A percentile compares a stretch with the other conserved stretches of the same genome.
Conservation (phyloP, 2,888 invertebrate species). For the Hypena proboscidalis region DNA sequence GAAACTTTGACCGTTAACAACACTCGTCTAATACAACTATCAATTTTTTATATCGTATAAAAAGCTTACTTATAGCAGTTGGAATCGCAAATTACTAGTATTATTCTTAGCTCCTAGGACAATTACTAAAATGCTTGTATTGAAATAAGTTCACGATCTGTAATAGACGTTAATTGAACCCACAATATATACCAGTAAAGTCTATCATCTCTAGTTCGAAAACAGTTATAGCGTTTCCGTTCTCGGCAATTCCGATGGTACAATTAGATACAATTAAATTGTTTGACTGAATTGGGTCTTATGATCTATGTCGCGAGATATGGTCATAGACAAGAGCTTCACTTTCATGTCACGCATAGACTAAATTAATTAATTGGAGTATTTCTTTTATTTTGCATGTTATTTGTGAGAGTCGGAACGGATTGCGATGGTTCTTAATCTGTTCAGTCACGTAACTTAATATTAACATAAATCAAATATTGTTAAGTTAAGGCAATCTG, state of each 20-base stretch:
- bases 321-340: conserved; percentile 20
- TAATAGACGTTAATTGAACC: too few species aligned
- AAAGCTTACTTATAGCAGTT: too few species aligned
- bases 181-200: conserved; percentile 5
- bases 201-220: conserved; percentile 28
- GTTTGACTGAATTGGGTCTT: conserved; percentile 35
- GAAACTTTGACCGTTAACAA: too few species aligned
- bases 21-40: too few species aligned
- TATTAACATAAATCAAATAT: too few species aligned
- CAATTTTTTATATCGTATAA: too few species aligned
- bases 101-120: conserved; percentile 22
- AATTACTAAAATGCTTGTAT: too few species aligned
- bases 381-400: conserved; percentile 25
- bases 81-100: conserved; percentile 26
- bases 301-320: conserved; percentile 37
- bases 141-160: too few species aligned
- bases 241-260: conserved; percentile 52
- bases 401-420: conserved; percentile 3
- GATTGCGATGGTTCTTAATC: conserved; percentile 6
- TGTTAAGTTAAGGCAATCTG: too few species aligned
- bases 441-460: neutral
- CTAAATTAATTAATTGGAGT: conserved; percentile 16
- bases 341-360: conserved; percentile 23
- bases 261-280: conserved; percentile 60
- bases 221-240: conserved; percentile 50